Conservation (phyloP, 1,140 invertebrate species). For the Metopolophium dirhodum region DNA sequence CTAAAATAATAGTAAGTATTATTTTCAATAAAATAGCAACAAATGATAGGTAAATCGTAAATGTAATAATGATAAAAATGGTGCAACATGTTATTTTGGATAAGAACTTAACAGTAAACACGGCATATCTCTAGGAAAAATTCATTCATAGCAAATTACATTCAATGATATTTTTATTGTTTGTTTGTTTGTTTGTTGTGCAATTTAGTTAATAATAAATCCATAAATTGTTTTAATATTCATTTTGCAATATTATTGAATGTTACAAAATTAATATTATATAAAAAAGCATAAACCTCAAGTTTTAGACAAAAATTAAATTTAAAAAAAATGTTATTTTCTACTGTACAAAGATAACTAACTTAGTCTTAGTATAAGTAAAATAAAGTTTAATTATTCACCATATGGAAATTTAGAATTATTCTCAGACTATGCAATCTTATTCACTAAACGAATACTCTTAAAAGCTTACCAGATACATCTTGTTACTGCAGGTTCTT, state of each 20-base stretch:
- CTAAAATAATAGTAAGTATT: neutral
- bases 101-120: no score
- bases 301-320: neutral
- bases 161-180: neutral
- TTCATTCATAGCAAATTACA: neutral
- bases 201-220: neutral
- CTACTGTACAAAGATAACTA: no score
- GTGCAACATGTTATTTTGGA: neutral
- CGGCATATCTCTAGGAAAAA: neutral
- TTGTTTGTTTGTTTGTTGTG: neutral
- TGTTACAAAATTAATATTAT: neutral
- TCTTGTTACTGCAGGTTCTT: slow-evolving; percentile 70
- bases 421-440: neutral
- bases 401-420: neutral
- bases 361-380: neutral
- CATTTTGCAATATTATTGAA: neutral
- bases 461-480: slow-evolving; percentile 77
- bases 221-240: neutral
- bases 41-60: no score
- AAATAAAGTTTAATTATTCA: neutral
- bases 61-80: neutral
- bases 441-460: neutral
- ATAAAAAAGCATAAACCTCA: no score
- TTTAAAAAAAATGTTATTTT: neutral
- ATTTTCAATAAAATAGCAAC: neutral